These are phyloP conservation scores for Pseudolaguvia tuberculata DNA, from an alignment of 2,113 vertebrate species.

Conservation along the genomic window DNA sequence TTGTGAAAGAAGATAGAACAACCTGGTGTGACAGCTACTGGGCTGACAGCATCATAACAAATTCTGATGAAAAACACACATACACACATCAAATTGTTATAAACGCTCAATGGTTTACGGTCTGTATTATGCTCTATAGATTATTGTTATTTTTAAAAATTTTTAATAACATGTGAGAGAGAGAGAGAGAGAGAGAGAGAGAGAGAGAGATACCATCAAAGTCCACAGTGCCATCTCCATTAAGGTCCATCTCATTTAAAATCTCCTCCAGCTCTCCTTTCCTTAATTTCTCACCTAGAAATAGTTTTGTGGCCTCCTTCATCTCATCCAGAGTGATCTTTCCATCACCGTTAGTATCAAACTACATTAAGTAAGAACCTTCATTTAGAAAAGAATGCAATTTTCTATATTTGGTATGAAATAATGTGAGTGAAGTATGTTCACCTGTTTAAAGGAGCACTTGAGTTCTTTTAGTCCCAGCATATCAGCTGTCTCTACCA, in stretches of 20 bases:
- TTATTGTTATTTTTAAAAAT: too few species aligned
- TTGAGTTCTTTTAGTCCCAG: constrained; percentile 86
- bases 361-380: constrained; percentile 55
- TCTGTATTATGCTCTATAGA: too few species aligned
- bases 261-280: constrained; percentile 92
- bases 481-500: constrained; percentile 78
- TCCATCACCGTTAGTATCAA: constrained; percentile 77
- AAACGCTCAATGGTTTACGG: too few species aligned
- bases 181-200: neutral
- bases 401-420: too few species aligned
- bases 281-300: constrained; percentile 85
- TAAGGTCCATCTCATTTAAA: constrained; percentile 88
- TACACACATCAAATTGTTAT: too few species aligned
- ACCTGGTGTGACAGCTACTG: constrained; percentile 46
- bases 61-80: constrained; percentile 60
- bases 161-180: too few species aligned
- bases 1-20: neutral
- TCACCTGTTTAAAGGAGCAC: constrained; percentile 86
- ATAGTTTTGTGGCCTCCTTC: constrained; percentile 74
- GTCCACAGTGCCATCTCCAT: constrained; percentile 87
- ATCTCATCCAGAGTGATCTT: constrained; percentile 76
- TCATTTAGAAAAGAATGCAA: neutral
- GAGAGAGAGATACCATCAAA: constrained; percentile 77
- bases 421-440: too few species aligned
- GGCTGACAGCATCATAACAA: constrained; percentile 74